Percentiles rank a stretch among this genome's conserved stretches.
These are phyloP conservation scores for Horisme vitalbata DNA, from an alignment of 2,888 invertebrate species.

Conservation along the genomic window DNA sequence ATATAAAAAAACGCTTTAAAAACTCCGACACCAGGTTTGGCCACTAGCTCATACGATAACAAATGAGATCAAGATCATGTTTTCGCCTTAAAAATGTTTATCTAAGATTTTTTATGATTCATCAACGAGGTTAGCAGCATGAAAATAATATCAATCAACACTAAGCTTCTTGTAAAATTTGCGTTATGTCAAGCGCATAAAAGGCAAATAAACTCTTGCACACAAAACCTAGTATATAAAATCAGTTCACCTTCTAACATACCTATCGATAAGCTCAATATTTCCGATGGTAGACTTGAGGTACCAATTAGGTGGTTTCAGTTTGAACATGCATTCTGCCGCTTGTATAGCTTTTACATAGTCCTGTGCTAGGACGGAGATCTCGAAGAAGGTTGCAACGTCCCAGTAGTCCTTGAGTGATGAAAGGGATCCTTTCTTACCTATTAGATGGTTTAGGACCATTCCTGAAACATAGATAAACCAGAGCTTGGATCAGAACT, in stretches of 20 bases:
- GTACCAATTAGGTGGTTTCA: conserved; percentile 96
- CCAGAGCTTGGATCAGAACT: background rate
- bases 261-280: conserved; percentile 94
- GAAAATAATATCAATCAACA: too few species aligned
- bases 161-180: too few species aligned
- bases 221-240: background rate
- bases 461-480: conserved; percentile 83
- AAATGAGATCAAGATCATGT: too few species aligned
- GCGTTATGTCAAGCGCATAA: too few species aligned
- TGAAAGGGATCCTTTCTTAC: conserved; percentile 97
- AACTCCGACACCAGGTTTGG: too few species aligned
- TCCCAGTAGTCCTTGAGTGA: conserved; percentile 99
- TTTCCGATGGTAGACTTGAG: conserved; percentile 98
- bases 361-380: conserved; percentile 98
- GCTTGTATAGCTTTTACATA: conserved; percentile 98
- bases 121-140: too few species aligned
- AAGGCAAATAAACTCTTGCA: too few species aligned
- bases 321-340: conserved; percentile 95
- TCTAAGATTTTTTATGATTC: too few species aligned
- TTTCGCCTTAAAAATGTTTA: too few species aligned
- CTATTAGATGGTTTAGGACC: conserved; percentile 97
- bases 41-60: too few species aligned
- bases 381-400: conserved; percentile 99
- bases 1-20: too few species aligned
- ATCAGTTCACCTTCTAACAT: conserved; percentile 18